A percentile compares a stretch with the other conserved stretches of the same genome.
Evolutionary conservation across 1,140 invertebrate species (phyloP).

Genomic region (Drosophila subpulchrella): DNA sequence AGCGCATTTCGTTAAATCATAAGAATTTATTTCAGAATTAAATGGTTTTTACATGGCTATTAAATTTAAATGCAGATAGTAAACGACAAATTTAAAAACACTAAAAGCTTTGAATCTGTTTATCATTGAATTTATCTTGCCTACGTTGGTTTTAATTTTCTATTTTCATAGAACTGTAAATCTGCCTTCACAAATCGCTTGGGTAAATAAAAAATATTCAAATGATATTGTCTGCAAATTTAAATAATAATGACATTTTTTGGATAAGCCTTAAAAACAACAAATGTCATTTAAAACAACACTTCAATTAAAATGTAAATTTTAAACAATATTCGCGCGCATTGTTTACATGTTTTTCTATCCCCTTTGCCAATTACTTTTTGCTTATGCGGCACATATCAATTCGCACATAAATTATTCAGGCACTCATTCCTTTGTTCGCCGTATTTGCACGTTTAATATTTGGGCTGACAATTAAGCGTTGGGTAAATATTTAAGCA

Average conservation of each 20-base stretch:
- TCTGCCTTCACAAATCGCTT: not conserved
- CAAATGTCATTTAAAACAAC: conserved; percentile 1
- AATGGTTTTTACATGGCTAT: too few species aligned
- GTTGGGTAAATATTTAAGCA: conserved; percentile 55
- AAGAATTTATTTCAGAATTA: too few species aligned
- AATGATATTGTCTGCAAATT: not conserved
- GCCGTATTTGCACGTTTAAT: conserved; percentile 49
- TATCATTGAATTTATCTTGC: too few species aligned
- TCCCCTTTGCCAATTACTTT: conserved; percentile 27
- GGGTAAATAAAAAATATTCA: not conserved
- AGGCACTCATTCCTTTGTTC: conserved; percentile 3
- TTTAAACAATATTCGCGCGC: conserved; percentile 16
- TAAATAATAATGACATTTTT: not conserved
- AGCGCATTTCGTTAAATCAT: too few species aligned
- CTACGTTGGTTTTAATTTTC: too few species aligned
- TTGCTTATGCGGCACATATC: conserved; percentile 43
- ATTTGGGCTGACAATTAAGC: conserved; percentile 64
- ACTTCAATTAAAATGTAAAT: conserved; percentile 11
- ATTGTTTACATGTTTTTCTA: conserved; percentile 45
- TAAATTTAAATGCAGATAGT: too few species aligned
- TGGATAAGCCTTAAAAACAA: not conserved
- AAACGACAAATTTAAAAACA: too few species aligned
- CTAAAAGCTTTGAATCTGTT: too few species aligned
- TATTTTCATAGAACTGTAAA: not conserved
- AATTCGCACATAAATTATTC: conserved; percentile 58